Percentiles rank a stretch among this genome's conserved stretches.
Conservation (phyloP, 37 sponge, comb jelly and placozoan species). For the Beroe ovata region DNA sequence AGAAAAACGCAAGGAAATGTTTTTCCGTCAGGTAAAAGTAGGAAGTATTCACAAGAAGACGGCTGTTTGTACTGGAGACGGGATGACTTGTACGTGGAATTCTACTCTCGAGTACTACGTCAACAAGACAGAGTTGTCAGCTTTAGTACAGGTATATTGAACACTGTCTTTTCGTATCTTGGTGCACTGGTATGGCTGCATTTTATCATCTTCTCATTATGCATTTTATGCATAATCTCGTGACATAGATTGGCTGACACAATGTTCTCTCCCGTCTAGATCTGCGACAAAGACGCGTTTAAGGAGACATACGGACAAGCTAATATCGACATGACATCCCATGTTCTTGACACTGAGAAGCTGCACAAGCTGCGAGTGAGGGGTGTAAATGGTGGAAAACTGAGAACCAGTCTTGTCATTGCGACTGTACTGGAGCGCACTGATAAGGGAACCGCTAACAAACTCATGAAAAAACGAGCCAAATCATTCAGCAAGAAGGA, state of each 20-base stretch:
- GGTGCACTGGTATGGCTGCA: too few species aligned
- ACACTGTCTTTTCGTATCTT: too few species aligned
- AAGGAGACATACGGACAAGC: slow-evolving; percentile 18
- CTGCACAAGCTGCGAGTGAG: slow-evolving; percentile 24
- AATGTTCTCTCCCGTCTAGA: background rate
- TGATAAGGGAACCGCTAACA: slow-evolving; percentile 38
- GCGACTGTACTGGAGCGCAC: slow-evolving; percentile 28
- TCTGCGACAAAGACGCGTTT: slow-evolving; percentile 60
- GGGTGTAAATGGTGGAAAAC: slow-evolving; percentile 17
- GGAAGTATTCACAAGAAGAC: slow-evolving; percentile 65
- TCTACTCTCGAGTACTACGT: slow-evolving; percentile 54
- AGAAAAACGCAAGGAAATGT: background rate
- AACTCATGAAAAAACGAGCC: slow-evolving; percentile 64
- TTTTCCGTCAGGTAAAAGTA: slow-evolving; percentile 37
- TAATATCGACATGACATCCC: slow-evolving; percentile 12
- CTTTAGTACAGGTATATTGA: slow-evolving; percentile 20
- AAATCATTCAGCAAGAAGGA: slow-evolving; percentile 66
- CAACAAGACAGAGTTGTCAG: slow-evolving; percentile 37
- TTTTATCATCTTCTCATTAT: too few species aligned
- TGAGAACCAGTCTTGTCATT: background rate
- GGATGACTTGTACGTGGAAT: background rate
- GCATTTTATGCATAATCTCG: too few species aligned
- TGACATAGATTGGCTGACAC: too few species aligned
- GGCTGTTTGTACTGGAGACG: slow-evolving; percentile 7
- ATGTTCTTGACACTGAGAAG: slow-evolving; percentile 11